Evolutionary conservation across 2,113 vertebrate species (phyloP), one percentile per base, ranked within the genome.

Genomic region (Raphicerus campestris): DNA sequence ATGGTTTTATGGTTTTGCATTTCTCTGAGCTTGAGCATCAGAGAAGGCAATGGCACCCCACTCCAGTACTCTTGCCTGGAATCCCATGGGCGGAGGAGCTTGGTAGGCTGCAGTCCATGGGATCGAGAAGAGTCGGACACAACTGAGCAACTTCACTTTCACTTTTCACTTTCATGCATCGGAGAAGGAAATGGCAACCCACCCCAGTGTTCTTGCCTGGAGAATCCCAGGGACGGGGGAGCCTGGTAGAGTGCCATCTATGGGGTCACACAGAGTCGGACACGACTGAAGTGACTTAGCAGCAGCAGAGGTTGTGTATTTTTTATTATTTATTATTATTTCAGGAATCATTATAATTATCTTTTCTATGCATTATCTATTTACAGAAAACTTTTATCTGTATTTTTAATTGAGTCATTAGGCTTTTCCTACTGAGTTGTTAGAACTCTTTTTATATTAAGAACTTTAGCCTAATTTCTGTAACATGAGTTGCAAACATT

Each of bases 381-480:
- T 94, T 90, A n/a, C 51, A 47, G 28, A 17, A 45, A 94, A 89
- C 5, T 35, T 91, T 60, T 45, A 22, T 82, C 60, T n/a, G 1
- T n/a, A 56, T 93, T 66, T 96, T 91, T 30, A 77, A 11, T 73
- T 81, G 53, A 47, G 63, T n/a, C 20, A 7, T 53, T 63, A 82
- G 16, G 11, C 81, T 94, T 95, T 93, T 53, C 45, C 81, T 89
- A 13, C 26, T 93, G 20, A 86, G 66, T 91, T 88, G 3, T 83
- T 14, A 53, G 42, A 95, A 39, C 56, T 95, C 42, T 61, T 93
- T 96, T 78, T 66, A 93, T 85, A 47, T 80, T 86, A 92, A 94
- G 26, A 51, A 51, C 16, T 49, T 75, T 81, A 77, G n/a, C 53
- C 39, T 88, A 30, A 95, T 94, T 77, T 92, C 49, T 47, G 10